Percentiles rank a stretch among this genome's conserved stretches.
These are phyloP conservation scores for Doris montereyensis DNA, from an alignment of 2,888 invertebrate species.

Conservation along the genomic window DNA sequence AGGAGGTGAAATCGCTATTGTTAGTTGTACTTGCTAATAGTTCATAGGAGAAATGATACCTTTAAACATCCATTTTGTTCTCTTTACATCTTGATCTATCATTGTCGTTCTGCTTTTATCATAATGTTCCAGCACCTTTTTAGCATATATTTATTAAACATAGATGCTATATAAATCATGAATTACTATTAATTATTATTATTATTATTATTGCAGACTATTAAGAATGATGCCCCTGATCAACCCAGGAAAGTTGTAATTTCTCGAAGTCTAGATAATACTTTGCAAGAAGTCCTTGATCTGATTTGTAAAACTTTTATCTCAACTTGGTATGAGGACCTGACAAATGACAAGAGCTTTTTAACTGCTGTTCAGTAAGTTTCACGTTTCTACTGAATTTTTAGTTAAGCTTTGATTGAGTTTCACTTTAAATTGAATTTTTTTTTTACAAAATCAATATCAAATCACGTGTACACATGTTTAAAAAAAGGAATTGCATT, in stretches of 20 bases:
- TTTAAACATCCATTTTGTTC: no score
- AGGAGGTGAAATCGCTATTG: no score
- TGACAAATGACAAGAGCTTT: conserved; percentile 79
- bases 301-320: conserved; percentile 86
- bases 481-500: no score
- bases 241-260: conserved; percentile 62
- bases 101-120: no score
- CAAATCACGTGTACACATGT: no score
- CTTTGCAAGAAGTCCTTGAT: conserved; percentile 87
- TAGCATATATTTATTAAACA: background rate
- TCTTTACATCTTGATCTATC: no score
- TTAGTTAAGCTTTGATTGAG: background rate
- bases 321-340: conserved; percentile 81
- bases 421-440: no score
- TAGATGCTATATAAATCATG: background rate
- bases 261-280: conserved; percentile 85
- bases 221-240: conserved; percentile 42
- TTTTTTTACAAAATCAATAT: no score
- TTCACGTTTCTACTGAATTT: background rate
- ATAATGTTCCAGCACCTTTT: no score
- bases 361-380: conserved; percentile 66
- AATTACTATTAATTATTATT: background rate
- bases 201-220: conserved; percentile 47
- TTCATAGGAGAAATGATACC: no score
- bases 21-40: no score